Evolutionary conservation across 2,888 invertebrate species (phyloP).

Genomic region (Ischnus inquisitorius): DNA sequence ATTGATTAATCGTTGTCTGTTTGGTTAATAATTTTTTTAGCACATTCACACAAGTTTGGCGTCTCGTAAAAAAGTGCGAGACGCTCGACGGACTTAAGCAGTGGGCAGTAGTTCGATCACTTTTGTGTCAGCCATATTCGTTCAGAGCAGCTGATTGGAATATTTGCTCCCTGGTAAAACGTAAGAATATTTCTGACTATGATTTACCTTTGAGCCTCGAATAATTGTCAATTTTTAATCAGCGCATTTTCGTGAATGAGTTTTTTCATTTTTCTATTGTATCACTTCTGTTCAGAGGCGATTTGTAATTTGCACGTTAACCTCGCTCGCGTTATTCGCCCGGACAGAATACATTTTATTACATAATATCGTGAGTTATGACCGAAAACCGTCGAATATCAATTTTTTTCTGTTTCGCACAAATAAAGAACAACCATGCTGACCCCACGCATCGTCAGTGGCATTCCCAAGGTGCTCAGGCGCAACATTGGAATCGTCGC

Average conservation of each 20-base stretch:
- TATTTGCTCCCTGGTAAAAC: conserved; percentile 48
- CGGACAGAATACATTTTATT: conserved; percentile 22
- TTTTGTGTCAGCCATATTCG: conserved; percentile 66
- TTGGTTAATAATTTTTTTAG: not conserved
- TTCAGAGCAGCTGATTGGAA: conserved; percentile 67
- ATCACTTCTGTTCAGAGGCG: not conserved
- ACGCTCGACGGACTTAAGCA: conserved; percentile 26
- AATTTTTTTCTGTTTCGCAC: not conserved
- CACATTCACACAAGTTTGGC: not conserved
- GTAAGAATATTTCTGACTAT: conserved; percentile 39
- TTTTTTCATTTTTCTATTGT: not conserved
- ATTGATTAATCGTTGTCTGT: not conserved
- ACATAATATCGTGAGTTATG: conserved; percentile 28
- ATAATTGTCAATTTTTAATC: not conserved
- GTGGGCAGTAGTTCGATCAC: conserved; percentile 60
- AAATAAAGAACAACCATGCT: conserved; percentile 76
- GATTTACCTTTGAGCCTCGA: conserved; percentile 3
- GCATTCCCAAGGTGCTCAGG: conserved; percentile 79
- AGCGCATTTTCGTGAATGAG: not conserved
- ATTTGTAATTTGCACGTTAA: conserved; percentile 4
- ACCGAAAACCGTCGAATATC: not conserved
- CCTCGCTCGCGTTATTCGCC: conserved; percentile 19
- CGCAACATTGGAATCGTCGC: conserved; percentile 92
- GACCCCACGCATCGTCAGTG: conserved; percentile 73
- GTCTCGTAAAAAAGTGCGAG: not conserved